These are phyloP conservation scores for Stegana nigrithorax DNA, from an alignment of 2,888 invertebrate genomes.

Conservation along the genomic window DNA sequence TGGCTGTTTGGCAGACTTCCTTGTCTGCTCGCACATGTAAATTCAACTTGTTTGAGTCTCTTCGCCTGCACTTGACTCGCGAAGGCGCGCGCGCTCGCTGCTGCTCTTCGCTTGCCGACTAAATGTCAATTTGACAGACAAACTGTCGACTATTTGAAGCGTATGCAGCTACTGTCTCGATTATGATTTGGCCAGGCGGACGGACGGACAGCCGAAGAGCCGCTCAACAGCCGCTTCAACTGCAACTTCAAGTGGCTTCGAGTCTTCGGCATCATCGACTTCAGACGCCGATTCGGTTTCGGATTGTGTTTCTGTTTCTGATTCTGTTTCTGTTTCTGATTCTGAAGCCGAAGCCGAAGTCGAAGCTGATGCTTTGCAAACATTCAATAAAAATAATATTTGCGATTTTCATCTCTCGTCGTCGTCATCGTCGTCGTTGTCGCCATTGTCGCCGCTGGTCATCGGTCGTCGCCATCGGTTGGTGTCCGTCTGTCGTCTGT, in stretches of 20 bases:
- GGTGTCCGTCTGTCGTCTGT: conserved; percentile 30
- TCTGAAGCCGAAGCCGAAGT: too few species aligned
- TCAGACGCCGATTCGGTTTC: too few species aligned
- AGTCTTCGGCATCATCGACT: not conserved
- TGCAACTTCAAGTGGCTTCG: not conserved
- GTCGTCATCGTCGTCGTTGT: conserved; percentile 33
- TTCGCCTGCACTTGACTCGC: not conserved
- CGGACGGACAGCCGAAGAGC: not conserved
- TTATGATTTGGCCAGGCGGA: not conserved
- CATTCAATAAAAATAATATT: conserved; percentile 60
- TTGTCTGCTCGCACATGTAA: not conserved
- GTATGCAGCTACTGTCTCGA: conserved; percentile 53
- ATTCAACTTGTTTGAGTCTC: conserved; percentile 20
- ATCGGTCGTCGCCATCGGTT: conserved; percentile 21
- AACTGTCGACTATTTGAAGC: conserved; percentile 59
- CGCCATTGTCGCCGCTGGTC: conserved; percentile 35
- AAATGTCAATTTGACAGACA: conserved; percentile 60
- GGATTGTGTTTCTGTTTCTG: too few species aligned
- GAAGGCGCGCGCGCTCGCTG: not conserved
- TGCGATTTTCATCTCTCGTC: conserved; percentile 53
- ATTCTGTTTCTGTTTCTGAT: too few species aligned
- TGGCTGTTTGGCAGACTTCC: not conserved
- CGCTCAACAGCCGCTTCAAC: not conserved
- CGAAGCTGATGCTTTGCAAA: too few species aligned
- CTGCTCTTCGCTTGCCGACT: not conserved